Base-by-base conservation (phyloP, 1,140 invertebrate species). In the Halotydeus destructor region DNA sequence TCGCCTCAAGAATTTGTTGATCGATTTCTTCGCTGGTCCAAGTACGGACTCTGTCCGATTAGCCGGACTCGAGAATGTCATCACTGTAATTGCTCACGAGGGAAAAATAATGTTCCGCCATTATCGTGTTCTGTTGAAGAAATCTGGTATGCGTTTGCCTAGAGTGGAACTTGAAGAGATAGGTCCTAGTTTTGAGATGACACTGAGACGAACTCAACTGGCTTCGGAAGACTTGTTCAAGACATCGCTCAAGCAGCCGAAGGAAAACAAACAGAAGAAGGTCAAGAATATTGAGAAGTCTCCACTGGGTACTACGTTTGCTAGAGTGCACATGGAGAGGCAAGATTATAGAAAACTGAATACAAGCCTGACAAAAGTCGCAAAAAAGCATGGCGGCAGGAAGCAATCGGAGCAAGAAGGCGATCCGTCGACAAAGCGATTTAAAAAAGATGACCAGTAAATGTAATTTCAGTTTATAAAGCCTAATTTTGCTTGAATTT, bases 281-380 rank as follows among this genome's bases (percentile, higher is more conserved):
- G 82, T 78, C 59, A 97, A 97, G 68, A 97, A 98, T 61, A 70
- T 93, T 36, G 71, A 71, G 0, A 71, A 67, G 30, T 81, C 96
- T 67, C 68, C 64, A 8, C 75, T 98, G 58, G 88, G 89, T 44
- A 77, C 76, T 5, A 84, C 76, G 52, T 66, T 84, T 53, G 93
- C 86, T 38, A 72, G 83, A 41, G 73, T 98, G 43, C 93, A 98
- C 60, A 71, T 98, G 66, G 76, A 79, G 38, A 73, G 74, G 57
- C 89, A 96, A 55, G 75, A 89, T 55, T 69, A 91, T 12, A 63
- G 69, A 19, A 77, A 71, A 49, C 65, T 98, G 48, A 84, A 91
- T 59, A 86, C 82, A 12, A 70, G 85, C 42, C 93, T 93, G 60
- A 78, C 94, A 71, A 93, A 93, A 62, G 88, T n/a, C n/a, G n/a